Conservation (phyloP, 2,797 vertebrate genomes). For the Sebastiscus tertius region DNA sequence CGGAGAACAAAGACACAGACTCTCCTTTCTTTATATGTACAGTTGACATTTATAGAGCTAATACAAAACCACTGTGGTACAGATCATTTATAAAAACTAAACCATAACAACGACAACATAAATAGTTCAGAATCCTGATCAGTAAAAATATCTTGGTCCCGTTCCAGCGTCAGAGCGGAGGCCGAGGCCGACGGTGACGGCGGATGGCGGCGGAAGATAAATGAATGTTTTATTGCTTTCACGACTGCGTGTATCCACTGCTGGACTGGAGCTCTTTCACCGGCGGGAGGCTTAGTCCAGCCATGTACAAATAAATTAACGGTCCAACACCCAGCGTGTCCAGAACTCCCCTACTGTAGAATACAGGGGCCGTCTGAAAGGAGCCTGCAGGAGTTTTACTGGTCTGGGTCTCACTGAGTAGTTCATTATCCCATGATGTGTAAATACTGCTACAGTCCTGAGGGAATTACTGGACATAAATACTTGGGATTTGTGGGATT, state of each 20-base stretch:
- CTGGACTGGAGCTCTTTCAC: not conserved
- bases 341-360: not conserved
- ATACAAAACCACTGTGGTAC: constrained; percentile 78
- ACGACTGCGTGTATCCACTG: not conserved
- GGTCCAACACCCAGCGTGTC: not conserved
- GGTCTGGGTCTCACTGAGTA: not conserved
- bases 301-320: not conserved
- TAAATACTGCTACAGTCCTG: not conserved
- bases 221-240: constrained; percentile 60
- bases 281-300: not conserved
- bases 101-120: constrained; percentile 70
- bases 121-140: constrained; percentile 75
- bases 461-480: not conserved
- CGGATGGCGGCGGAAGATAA: not conserved
- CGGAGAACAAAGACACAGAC: constrained; percentile 6
- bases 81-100: constrained; percentile 76
- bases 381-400: not conserved
- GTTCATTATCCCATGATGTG: not conserved
- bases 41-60: constrained; percentile 79
- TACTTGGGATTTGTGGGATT: not conserved
- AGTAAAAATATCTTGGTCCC: constrained; percentile 79
- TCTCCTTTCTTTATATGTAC: constrained; percentile 54
- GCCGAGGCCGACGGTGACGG: not conserved
- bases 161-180: constrained; percentile 32
- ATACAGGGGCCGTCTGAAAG: not conserved